Evolutionary conservation across 2,797 vertebrate genomes (phyloP), one percentile per base, ranked within the genome.

Genomic region (Silurus aristotelis): DNA sequence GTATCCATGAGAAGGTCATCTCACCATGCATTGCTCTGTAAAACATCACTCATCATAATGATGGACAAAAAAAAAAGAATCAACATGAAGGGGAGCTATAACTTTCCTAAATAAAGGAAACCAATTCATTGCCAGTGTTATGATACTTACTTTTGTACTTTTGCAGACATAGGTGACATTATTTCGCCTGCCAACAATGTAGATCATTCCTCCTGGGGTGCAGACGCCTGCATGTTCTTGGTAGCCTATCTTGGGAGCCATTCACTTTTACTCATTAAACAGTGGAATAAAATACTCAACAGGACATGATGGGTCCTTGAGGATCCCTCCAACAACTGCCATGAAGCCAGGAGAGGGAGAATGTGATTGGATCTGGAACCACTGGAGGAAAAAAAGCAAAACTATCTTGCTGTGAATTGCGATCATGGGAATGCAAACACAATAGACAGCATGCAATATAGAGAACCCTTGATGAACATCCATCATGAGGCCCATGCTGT

Each of bases 261-360:
- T 92, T 10, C 83, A 67, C 84, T 88, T 93, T 92, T 93, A 94
- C 63, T 95, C 92, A 4, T 95, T 95, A 82, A 87, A 91, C 77
- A 91, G 90, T 0, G 92, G 85, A 22, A 89, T 89, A 87, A 95
- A 95, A 72, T 89, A 90, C 20, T 91, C 93, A 0, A 93, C 92
- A 43, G 71, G 56, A 71, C 92, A 93, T 43, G 90, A 92, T 0
- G 91, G 90, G 56, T 92, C 88, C 0, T 91, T 89, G 7, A 6
- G 87, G 82, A 89, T 93, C 92, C 92, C 95, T 14, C 93, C 92
- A 0, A 92, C 92, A 3, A 93, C 93, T 93, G 52, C 7, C 20
- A 71, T 77, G 80, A 83, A 60, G 31, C 72, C 46, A 63, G 46
- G 27, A 82, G 25, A 67, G 13, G 6, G 61, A 56, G 38, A 82